phyloP scores from a whole-genome alignment of 2,113 vertebrate species.

The Oreotrochilus melanogaster region DNA sequence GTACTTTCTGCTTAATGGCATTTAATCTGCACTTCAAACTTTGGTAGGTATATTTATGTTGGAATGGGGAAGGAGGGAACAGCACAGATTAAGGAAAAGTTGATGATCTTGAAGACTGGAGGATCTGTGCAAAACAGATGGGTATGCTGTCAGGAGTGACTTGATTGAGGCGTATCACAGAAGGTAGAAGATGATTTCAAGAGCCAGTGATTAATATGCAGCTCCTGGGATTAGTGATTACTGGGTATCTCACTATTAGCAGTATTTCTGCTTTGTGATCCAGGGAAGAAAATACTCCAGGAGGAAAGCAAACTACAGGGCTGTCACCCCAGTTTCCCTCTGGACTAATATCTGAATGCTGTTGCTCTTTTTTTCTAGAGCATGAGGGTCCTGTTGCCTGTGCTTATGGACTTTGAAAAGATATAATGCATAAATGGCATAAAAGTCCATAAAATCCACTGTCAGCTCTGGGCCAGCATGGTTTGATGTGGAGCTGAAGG shows the following conservation, averaged over 20 bases:
- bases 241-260: not conserved
- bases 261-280: not conserved
- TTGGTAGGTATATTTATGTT: not conserved
- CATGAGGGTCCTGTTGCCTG: not conserved
- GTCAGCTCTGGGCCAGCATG: not conserved
- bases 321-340: not conserved
- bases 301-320: not conserved
- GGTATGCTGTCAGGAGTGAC: not conserved
- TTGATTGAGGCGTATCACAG: fast-evolving
- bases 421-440: fast-evolving
- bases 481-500: not conserved
- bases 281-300: not conserved
- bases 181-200: not conserved
- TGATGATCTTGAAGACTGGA: not conserved
- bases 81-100: not conserved
- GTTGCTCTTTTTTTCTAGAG: not conserved
- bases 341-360: not conserved
- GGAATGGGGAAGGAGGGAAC: not conserved
- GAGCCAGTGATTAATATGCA: not conserved
- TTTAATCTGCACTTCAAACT: not conserved
- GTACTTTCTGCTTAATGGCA: not conserved
- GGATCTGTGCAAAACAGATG: not conserved
- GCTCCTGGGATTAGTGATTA: not conserved
- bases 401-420: not conserved
- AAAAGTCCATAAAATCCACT: no score